Percentiles rank a stretch among this genome's conserved stretches.
These are phyloP conservation scores for Oncorhynchus mykiss DNA, from an alignment of 2,113 vertebrate genomes.

Conservation along the genomic window DNA sequence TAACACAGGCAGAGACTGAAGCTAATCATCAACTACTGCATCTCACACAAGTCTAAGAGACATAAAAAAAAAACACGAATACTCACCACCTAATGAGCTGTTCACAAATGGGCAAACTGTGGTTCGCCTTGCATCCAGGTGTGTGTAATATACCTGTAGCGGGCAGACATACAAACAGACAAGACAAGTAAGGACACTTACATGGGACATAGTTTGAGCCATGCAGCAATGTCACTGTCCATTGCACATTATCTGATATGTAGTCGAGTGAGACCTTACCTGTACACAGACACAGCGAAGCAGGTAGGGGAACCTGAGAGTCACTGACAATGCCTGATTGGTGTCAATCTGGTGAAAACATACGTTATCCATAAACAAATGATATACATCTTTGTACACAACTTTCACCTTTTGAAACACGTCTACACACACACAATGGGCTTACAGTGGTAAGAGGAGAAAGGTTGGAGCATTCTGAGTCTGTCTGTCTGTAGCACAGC, in stretches of 20 bases:
- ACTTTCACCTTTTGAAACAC: too few relatives aligned
- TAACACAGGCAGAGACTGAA: too few relatives aligned
- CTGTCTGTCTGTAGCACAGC: constrained; percentile 41
- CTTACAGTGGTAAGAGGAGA: constrained; percentile 27
- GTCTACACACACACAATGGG: background rate
- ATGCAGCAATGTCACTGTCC: too few relatives aligned
- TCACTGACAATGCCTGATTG: constrained; percentile 31
- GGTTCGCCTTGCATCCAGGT: constrained; percentile 65
- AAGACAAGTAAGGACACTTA: too few relatives aligned
- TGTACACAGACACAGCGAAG: constrained; percentile 73
- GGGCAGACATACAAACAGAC: constrained; percentile 3
- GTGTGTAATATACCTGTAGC: constrained; percentile 59
- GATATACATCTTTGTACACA: background rate
- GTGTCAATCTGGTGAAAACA: constrained; percentile 52
- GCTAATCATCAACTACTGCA: too few relatives aligned
- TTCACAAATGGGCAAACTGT: constrained; percentile 76
- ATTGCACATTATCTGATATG: background rate
- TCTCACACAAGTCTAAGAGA: too few relatives aligned
- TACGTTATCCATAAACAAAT: background rate
- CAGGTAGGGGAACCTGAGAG: constrained; percentile 61
- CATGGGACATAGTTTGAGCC: background rate
- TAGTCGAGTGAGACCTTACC: constrained; percentile 52
- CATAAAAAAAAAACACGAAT: background rate
- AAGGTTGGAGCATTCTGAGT: rapidly evolving
- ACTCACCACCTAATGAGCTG: constrained; percentile 73